These are phyloP conservation scores for Gasterosteus nipponicus DNA, from an alignment of 2,113 vertebrate species.

Conservation along the genomic window DNA sequence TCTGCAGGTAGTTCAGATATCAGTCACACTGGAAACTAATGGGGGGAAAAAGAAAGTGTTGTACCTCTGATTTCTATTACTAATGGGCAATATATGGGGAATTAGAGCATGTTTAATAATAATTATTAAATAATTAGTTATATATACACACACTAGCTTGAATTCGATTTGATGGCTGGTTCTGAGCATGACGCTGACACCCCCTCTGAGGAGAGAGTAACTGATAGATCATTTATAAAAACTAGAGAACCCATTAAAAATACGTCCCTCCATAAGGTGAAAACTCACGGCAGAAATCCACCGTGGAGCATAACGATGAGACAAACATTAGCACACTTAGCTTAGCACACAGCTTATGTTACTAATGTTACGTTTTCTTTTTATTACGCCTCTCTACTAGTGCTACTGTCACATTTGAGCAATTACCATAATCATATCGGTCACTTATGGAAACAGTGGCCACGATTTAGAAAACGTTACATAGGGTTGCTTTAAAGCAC, in stretches of 20 bases:
- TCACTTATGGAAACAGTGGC: background rate
- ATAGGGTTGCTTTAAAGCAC: background rate
- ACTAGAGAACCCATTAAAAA: background rate
- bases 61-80: background rate
- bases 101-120: background rate
- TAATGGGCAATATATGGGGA: conserved; percentile 13
- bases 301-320: background rate
- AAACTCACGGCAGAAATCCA: background rate
- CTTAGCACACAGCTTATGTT: too few relatives aligned
- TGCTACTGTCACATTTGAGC: background rate
- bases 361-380: too few relatives aligned
- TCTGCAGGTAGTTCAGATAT: background rate
- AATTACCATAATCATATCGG: background rate
- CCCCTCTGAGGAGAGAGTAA: background rate
- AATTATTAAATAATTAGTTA: too few relatives aligned
- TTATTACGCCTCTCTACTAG: background rate
- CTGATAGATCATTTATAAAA: background rate
- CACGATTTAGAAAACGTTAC: background rate
- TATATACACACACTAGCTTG: too few relatives aligned
- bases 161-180: background rate
- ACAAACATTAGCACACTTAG: background rate
- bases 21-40: background rate
- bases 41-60: background rate
- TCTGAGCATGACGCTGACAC: conserved; percentile 8
- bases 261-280: background rate